A percentile compares a stretch with the other conserved stretches of the same genome.
Evolutionary conservation across 2,888 invertebrate genomes (phyloP).

Genomic region (Allophyes oxyacanthae): DNA sequence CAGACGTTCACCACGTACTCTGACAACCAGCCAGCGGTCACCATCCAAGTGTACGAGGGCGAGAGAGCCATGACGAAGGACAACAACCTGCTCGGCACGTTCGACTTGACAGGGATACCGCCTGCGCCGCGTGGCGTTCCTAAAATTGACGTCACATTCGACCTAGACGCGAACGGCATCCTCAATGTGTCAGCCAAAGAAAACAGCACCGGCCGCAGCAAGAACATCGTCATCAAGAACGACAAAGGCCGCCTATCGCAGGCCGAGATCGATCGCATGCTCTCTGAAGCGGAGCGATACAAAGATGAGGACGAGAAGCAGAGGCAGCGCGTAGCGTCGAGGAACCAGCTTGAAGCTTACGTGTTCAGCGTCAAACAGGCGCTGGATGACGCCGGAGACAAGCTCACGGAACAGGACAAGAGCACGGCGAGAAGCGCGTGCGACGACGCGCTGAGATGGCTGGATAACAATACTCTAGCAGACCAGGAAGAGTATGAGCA

Average conservation of each 20-base stretch:
- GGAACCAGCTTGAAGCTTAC: slow-evolving; percentile 93
- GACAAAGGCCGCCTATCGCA: slow-evolving; percentile 95
- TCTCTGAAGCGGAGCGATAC: slow-evolving; percentile 92
- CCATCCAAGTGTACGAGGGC: slow-evolving; percentile 93
- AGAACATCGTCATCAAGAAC: slow-evolving; percentile 95
- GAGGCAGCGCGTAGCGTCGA: slow-evolving; percentile 91
- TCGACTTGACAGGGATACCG: slow-evolving; percentile 92
- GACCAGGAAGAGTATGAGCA: slow-evolving; percentile 91
- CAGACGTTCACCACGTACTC: slow-evolving; percentile 94
- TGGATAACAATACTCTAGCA: slow-evolving; percentile 91
- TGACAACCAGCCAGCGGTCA: slow-evolving; percentile 94
- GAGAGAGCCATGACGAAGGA: slow-evolving; percentile 95
- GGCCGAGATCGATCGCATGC: slow-evolving; percentile 94
- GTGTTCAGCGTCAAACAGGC: slow-evolving; percentile 92
- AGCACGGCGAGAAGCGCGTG: slow-evolving; percentile 82
- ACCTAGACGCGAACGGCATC: slow-evolving; percentile 94
- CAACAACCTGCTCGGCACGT: slow-evolving; percentile 92
- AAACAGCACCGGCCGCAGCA: slow-evolving; percentile 91
- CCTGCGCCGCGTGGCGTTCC: slow-evolving; percentile 92
- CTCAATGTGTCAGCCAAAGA: slow-evolving; percentile 95
- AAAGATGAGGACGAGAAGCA: slow-evolving; percentile 93
- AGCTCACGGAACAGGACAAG: slow-evolving; percentile 91
- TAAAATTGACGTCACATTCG: slow-evolving; percentile 92
- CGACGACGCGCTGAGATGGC: slow-evolving; percentile 91
- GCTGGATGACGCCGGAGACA: slow-evolving; percentile 89